These are phyloP conservation scores for Diadema setosum DNA, from an alignment of 35 echinoderm and acorn worm genomes.

Conservation along the genomic window DNA sequence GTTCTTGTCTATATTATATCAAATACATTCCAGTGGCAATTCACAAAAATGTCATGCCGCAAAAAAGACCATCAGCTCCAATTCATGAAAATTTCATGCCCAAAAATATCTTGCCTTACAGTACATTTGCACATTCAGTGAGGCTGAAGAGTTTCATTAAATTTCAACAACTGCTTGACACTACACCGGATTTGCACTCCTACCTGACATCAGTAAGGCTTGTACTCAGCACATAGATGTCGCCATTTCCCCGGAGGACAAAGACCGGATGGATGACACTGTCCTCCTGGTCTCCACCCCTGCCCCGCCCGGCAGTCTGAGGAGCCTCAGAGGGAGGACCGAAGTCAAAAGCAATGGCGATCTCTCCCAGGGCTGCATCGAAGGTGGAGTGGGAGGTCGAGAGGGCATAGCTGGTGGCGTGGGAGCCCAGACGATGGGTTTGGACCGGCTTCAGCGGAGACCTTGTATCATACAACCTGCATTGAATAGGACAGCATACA, in stretches of 20 bases:
- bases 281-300: neutral
- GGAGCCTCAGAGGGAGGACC: conserved; percentile 62
- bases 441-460: conserved; percentile 62
- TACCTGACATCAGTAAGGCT: conserved; percentile 81
- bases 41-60: too few species aligned
- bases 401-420: conserved; percentile 56
- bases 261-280: conserved; percentile 71
- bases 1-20: too few species aligned
- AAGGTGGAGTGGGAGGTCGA: conserved; percentile 61
- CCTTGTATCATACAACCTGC: conserved; percentile 44
- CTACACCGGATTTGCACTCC: too few species aligned
- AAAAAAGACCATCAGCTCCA: too few species aligned
- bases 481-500: neutral
- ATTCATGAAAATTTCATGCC: too few species aligned
- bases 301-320: neutral
- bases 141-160: too few species aligned
- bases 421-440: conserved; percentile 55
- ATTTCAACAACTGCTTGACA: too few species aligned
- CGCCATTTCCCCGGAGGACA: conserved; percentile 91
- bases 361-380: conserved; percentile 84
- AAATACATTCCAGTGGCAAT: too few species aligned
- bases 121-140: too few species aligned
- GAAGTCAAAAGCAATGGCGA: conserved; percentile 94
- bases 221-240: conserved; percentile 73
- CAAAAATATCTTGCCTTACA: too few species aligned